Evolutionary conservation across 2,888 invertebrate genomes (phyloP).

Genomic region (Latrodectus elegans): DNA sequence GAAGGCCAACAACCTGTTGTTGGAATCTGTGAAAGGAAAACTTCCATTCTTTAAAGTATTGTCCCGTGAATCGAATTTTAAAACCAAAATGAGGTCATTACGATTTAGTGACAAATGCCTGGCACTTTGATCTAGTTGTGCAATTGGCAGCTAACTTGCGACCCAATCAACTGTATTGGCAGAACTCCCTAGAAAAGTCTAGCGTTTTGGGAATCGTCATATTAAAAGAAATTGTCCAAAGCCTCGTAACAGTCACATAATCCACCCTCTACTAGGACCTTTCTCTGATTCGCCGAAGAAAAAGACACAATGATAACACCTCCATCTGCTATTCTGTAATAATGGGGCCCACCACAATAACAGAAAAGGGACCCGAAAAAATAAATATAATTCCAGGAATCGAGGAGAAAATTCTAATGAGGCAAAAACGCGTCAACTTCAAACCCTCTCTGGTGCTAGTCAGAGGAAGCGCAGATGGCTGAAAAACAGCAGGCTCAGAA

Average conservation of each 20-base stretch:
- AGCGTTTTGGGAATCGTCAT: neutral
- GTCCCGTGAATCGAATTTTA: no score
- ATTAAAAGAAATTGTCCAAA: neutral
- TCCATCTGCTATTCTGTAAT: neutral
- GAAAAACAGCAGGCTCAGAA: slow-evolving; percentile 38
- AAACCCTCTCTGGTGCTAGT: neutral
- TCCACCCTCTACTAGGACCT: slow-evolving; percentile 29
- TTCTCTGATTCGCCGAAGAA: neutral
- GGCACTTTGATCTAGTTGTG: no score
- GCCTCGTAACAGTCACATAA: slow-evolving; percentile 10
- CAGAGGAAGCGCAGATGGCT: slow-evolving; percentile 32
- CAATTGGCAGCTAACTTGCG: no score
- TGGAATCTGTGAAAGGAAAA: no score
- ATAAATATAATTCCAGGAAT: slow-evolving; percentile 20
- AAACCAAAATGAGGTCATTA: no score
- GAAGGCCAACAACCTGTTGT: slow-evolving; percentile 4
- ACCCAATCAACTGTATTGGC: neutral
- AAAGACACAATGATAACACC: slow-evolving; percentile 2
- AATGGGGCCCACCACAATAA: slow-evolving; percentile 1
- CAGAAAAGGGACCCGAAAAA: slow-evolving; percentile 8
- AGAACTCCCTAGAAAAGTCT: neutral
- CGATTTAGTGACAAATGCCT: no score
- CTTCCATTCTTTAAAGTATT: no score
- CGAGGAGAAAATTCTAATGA: slow-evolving; percentile 49
- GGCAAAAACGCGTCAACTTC: slow-evolving; percentile 20